Base-by-base conservation (phyloP, 2,113 vertebrate genomes). In the Mustela lutreola region DNA sequence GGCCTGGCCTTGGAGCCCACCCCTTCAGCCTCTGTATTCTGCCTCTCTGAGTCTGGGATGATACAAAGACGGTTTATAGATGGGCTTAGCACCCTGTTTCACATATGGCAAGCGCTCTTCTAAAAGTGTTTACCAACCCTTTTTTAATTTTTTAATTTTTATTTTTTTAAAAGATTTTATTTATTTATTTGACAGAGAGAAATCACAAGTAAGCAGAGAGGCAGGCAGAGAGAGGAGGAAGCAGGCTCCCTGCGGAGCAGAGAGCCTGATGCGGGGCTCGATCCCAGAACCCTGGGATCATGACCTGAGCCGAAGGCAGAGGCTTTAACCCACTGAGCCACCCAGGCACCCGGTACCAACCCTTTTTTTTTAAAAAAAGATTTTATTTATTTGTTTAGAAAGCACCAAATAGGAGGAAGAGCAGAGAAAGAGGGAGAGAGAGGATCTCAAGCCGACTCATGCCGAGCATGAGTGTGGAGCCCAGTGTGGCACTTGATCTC, bases 61-160 rank as follows among this genome's bases (percentile, higher is more conserved):
- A 7, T 4, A 12, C 15, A 12, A 4, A 62, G 42, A 95, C 0
- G 1, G 18, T 24, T 56, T 2, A 0, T 4, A n/a, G 50, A 16
- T 31, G 21, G 14, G 91, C 42, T 16, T 9, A 45, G 45, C 53
- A 3, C 26, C 0, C 5, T 33, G 19, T n/a, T 14, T 11, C 33
- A 18, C 15, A 4, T 5, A 0, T 0, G 2, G 3, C 1, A 2
- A 0, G 19, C 48, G 26, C 78, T 39, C 60, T 26, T 62, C 24
- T 24, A 26, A 24, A 62, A 62, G 22, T 62, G 60, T 62, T 26
- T 62, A 26, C 60, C 4, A 8, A 56, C 42, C 65, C 7, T 36
- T 36, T 21, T 36, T 71, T 71, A 39, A 39, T 22, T 39, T 39
- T 39, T 39, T 39, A 48, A 50, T 39, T 39, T 39, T 39, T 39